phyloP scores from a whole-genome alignment of 2,888 invertebrate species.

The Leucoma salicis region DNA sequence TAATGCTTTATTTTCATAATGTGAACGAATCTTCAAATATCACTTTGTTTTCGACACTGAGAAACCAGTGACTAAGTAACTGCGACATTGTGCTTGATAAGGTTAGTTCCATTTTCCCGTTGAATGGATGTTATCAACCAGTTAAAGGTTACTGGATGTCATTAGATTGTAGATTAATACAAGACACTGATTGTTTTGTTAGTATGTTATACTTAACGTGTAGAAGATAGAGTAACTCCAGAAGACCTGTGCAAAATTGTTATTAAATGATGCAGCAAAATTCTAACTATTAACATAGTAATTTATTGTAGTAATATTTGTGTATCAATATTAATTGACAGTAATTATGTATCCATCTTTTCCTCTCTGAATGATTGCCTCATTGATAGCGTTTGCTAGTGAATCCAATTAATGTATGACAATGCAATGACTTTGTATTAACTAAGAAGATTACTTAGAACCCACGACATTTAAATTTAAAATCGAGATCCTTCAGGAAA shows the following conservation, averaged over 20 bases:
- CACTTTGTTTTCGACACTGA: conserved; percentile 23
- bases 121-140: conserved; percentile 21
- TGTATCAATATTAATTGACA: no score
- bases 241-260: conserved; percentile 22
- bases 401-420: no score
- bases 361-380: no score
- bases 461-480: no score
- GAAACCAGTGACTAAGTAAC: conserved; percentile 20
- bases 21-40: conserved; percentile 28
- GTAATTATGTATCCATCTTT: no score
- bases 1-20: conserved; percentile 92
- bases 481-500: no score
- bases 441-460: no score
- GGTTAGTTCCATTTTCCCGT: conserved; percentile 47
- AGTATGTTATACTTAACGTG: conserved; percentile 20
- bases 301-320: no score
- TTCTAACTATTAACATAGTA: conserved; percentile 9
- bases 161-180: conserved; percentile 23
- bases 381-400: no score
- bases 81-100: conserved; percentile 18
- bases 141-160: conserved; percentile 30
- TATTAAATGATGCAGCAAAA: conserved; percentile 35
- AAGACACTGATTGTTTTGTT: conserved; percentile 21
- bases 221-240: conserved; percentile 9
- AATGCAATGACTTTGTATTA: no score